Conservation (phyloP, 2,888 invertebrate genomes). For the Eledona agricola region DNA sequence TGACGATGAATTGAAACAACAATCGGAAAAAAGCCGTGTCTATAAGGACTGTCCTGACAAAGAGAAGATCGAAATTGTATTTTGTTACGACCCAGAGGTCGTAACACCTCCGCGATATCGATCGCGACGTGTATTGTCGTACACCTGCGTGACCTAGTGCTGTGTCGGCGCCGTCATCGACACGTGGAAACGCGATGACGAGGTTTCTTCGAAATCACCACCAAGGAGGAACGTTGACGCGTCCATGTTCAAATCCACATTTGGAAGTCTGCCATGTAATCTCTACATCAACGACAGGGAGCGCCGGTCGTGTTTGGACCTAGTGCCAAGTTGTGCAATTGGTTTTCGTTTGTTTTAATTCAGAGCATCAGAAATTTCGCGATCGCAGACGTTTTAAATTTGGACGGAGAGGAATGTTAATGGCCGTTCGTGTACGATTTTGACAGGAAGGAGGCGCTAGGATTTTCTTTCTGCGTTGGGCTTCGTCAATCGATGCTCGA, state of each 20-base stretch:
- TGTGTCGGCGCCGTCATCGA: slow-evolving; percentile 14
- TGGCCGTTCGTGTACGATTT: slow-evolving; percentile 24
- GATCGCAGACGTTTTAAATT: slow-evolving; percentile 28
- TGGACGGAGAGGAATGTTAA: slow-evolving; percentile 27
- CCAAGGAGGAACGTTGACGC: slow-evolving; percentile 6
- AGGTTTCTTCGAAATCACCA: slow-evolving; percentile 4
- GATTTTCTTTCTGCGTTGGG: slow-evolving; percentile 4
- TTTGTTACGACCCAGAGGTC: slow-evolving; percentile 1
- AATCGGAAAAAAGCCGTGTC: no score
- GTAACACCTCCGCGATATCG: slow-evolving; percentile 21
- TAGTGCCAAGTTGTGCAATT: slow-evolving; percentile 36
- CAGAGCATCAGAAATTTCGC: slow-evolving; percentile 30
- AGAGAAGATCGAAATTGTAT: neutral
- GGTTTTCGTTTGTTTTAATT: slow-evolving; percentile 31
- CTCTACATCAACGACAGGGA: slow-evolving; percentile 20
- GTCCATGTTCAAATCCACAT: slow-evolving; percentile 10
- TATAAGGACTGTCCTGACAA: no score
- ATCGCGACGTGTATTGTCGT: slow-evolving; percentile 24
- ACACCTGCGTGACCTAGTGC: slow-evolving; percentile 28
- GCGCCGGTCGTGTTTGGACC: slow-evolving; percentile 21
- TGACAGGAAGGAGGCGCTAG: slow-evolving; percentile 7
- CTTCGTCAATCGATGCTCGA: slow-evolving; percentile 11
- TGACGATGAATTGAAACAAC: no score
- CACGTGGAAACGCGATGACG: slow-evolving; percentile 17
- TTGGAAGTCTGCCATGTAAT: slow-evolving; percentile 26